These are phyloP conservation scores for Megalops atlanticus DNA, from an alignment of 2,113 vertebrate genomes.

Conservation along the genomic window DNA sequence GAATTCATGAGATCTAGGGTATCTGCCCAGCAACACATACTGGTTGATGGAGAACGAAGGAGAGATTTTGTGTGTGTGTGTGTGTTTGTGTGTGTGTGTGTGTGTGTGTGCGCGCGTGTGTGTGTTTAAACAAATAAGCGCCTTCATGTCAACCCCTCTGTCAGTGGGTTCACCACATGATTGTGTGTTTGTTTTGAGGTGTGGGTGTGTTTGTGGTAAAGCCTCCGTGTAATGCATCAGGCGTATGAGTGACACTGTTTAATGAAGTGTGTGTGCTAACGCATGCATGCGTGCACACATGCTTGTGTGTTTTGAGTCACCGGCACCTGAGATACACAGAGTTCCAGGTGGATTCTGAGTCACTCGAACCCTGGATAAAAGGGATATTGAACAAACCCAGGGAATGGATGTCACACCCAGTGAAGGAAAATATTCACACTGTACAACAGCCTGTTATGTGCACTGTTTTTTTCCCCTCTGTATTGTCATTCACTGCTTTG, in stretches of 20 bases:
- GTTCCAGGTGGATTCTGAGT: not conserved
- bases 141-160: too few species aligned
- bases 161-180: too few species aligned
- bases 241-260: not conserved
- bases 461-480: not conserved
- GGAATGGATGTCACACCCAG: not conserved
- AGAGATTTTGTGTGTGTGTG: not conserved
- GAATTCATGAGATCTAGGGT: too few species aligned
- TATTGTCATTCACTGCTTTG: slow-evolving; percentile 31
- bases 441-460: not conserved
- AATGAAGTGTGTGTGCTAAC: not conserved
- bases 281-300: too few species aligned
- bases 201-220: not conserved
- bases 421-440: not conserved
- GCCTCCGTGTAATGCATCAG: too few species aligned
- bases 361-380: slow-evolving; percentile 4
- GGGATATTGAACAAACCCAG: not conserved
- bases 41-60: too few species aligned
- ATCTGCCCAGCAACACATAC: too few species aligned
- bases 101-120: not conserved
- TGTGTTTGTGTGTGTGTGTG: not conserved
- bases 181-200: not conserved
- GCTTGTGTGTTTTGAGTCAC: not conserved
- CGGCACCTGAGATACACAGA: not conserved
- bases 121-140: too few species aligned